Percentiles rank a stretch among this genome's conserved stretches.
phyloP scores from a whole-genome alignment of 2,113 vertebrate species.

The Chamaetylas fuelleborni region DNA sequence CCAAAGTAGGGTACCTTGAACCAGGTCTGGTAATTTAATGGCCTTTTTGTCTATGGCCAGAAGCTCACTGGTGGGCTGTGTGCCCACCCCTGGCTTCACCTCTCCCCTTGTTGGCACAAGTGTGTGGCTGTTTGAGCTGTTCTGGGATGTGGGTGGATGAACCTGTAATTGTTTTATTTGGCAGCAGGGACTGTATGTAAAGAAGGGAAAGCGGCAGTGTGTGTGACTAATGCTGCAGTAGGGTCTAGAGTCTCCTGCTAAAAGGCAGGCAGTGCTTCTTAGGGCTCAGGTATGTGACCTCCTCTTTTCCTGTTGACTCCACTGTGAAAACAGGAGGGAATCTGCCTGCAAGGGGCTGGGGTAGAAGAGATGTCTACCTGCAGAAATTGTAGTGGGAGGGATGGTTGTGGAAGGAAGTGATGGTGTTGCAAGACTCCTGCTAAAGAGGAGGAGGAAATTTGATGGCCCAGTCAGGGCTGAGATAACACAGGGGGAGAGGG shows the following conservation, averaged over 20 bases:
- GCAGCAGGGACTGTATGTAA: conserved; percentile 57
- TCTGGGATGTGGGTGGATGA: background rate
- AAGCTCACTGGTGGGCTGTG: background rate
- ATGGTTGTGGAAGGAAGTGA: background rate
- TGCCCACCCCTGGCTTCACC: background rate
- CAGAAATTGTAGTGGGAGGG: background rate
- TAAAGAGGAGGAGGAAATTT: background rate
- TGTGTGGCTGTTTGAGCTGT: background rate
- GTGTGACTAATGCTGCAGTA: conserved; percentile 47
- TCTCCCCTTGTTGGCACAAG: background rate
- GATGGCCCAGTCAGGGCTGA: background rate
- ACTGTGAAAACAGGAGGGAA: conserved; percentile 2
- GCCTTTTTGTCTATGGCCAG: background rate
- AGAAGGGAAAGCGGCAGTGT: conserved; percentile 32
- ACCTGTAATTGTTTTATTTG: background rate
- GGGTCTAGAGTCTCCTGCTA: conserved; percentile 23
- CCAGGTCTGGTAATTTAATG: background rate
- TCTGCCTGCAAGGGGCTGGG: background rate
- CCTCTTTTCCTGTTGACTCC: background rate
- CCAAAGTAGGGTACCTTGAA: background rate
- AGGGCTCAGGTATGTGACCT: conserved; percentile 4
- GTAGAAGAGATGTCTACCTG: conserved; percentile 7
- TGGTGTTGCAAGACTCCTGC: background rate
- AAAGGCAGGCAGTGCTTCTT: conserved; percentile 23
- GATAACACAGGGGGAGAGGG: background rate